Conservation (phyloP, 2,113 vertebrate species). For the Acrocephalus arundinaceus region DNA sequence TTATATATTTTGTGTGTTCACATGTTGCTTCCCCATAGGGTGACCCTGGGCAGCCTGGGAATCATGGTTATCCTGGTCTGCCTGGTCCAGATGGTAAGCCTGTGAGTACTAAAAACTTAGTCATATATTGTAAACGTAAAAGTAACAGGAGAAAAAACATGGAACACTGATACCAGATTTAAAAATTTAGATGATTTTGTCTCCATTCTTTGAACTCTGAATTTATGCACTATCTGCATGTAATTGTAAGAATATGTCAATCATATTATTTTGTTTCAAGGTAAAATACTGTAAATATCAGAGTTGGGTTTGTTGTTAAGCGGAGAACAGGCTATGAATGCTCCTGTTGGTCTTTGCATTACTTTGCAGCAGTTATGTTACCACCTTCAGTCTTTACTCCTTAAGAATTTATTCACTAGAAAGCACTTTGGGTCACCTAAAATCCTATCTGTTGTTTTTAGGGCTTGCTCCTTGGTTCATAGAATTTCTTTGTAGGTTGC, state of each 20-base stretch:
- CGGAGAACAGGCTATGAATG: not conserved
- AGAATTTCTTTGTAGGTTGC: not conserved
- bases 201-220: not conserved
- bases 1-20: not conserved
- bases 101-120: conserved; percentile 98
- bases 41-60: conserved; percentile 82
- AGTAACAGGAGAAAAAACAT: not conserved
- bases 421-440: not conserved
- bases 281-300: not conserved
- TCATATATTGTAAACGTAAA: conserved; percentile 71
- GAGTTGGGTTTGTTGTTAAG: not conserved
- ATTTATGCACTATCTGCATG: not conserved
- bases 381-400: not conserved
- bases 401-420: not conserved
- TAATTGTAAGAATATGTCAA: not conserved
- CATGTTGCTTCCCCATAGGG: conserved; percentile 74
- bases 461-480: not conserved
- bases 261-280: not conserved
- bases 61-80: conserved; percentile 85
- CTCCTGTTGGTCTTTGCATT: not conserved
- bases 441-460: not conserved
- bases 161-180: not conserved
- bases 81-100: conserved; percentile 99
- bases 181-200: not conserved
- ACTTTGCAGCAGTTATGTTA: not conserved